Evolutionary conservation across 2,888 invertebrate genomes (phyloP).

Genomic region (Drosophila parthenogenetica): DNA sequence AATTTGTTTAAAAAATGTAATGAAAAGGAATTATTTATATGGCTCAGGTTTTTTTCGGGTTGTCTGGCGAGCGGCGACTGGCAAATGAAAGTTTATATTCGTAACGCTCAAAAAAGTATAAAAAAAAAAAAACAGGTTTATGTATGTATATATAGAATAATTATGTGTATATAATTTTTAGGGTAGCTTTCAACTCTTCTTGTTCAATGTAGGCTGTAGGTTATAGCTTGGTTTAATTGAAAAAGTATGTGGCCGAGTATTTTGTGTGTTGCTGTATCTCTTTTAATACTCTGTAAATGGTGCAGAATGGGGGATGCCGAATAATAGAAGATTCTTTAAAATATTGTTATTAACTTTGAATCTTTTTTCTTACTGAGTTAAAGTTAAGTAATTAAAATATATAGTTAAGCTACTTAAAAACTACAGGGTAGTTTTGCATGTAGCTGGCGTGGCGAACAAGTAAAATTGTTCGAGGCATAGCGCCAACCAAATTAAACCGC

Average conservation of each 20-base stretch:
- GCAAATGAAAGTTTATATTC: constrained; percentile 55
- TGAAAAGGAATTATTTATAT: constrained; percentile 77
- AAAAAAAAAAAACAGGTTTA: not conserved
- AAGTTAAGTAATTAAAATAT: too few species aligned
- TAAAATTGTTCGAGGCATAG: constrained; percentile 8
- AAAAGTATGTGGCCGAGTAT: constrained; percentile 43
- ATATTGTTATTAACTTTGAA: too few species aligned
- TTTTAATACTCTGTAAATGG: not conserved
- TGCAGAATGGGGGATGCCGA: not conserved
- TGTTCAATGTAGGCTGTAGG: constrained; percentile 14
- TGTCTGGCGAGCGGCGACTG: constrained; percentile 23
- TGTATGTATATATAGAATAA: constrained; percentile 22
- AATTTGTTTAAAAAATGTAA: constrained; percentile 58
- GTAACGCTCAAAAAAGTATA: not conserved
- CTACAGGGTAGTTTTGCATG: not conserved
- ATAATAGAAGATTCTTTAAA: not conserved
- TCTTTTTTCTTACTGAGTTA: too few species aligned
- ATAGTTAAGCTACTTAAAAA: not conserved
- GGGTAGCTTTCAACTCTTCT: constrained; percentile 33
- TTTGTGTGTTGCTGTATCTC: constrained; percentile 12
- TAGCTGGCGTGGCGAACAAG: too few species aligned
- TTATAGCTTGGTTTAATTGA: constrained; percentile 40
- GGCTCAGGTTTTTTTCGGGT: constrained; percentile 45
- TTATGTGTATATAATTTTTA: constrained; percentile 38
- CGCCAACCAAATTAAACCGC: constrained; percentile 25